Conservation (phyloP, 2,797 vertebrate species). For the Pelochelys cantorii region DNA sequence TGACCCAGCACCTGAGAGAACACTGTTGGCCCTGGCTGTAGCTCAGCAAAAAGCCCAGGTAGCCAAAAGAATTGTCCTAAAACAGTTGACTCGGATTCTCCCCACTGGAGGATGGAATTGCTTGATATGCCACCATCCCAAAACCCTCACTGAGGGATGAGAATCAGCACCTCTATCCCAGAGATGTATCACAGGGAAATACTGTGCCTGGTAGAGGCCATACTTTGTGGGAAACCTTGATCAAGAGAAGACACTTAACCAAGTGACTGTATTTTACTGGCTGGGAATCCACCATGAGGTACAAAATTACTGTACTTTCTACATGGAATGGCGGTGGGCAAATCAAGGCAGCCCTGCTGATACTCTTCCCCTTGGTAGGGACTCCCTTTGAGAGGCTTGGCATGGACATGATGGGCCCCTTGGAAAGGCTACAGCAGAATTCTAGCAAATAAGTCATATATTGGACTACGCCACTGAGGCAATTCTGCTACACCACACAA, state of each 20-base stretch:
- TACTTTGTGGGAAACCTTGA: neutral
- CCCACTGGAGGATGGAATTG: no score
- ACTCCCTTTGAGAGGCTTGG: no score
- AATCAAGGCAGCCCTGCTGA: neutral
- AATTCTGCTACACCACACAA: neutral
- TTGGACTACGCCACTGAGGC: neutral
- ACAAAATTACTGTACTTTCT: neutral
- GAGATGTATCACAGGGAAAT: neutral
- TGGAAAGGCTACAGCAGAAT: neutral
- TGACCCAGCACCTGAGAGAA: no score
- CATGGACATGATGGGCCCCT: no score
- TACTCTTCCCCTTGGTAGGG: neutral
- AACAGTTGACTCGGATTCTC: no score
- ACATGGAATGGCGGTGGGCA: neutral
- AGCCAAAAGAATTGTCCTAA: no score
- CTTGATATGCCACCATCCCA: no score
- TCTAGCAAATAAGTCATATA: neutral
- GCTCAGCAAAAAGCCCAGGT: no score
- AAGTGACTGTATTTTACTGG: neutral
- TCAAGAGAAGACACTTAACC: neutral
- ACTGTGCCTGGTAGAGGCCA: neutral
- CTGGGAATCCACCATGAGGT: neutral
- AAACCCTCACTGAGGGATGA: neutral
- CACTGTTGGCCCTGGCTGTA: no score
- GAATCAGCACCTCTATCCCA: neutral